Evolutionary conservation across 2,888 invertebrate genomes (phyloP), one percentile per base, ranked within the genome.

Genomic region (Xanthorhoe designata): DNA sequence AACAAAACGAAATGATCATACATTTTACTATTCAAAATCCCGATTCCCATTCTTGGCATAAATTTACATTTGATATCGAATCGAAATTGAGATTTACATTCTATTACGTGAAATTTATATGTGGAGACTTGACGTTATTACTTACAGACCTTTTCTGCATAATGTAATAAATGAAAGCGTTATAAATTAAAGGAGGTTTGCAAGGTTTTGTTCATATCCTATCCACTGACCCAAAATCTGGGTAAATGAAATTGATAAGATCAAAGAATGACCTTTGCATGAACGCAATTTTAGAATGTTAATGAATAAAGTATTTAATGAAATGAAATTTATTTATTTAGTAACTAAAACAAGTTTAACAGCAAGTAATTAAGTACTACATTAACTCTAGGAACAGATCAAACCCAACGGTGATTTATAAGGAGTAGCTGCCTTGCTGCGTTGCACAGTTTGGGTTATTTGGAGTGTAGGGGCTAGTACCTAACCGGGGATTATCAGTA

Each of bases 51-150:
- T 61, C 59, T 66, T 42, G 50, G 32, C 54, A 69, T 73, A 73
- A 68, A 66, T 69, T 66, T 61, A 53, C 63, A 70, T 66, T 65
- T 38, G 62, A 66, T 64, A 65, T 61, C 59, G 51, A 60, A 69
- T 71, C 61, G 68, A 58, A 64, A 69, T 69, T 62, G 68, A 63
- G 60, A 75, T 71, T 70, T 68, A 69, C 68, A 63, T 72, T 69
- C 66, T 61, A 66, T 70, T 72, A 61, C 38, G 51, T 54, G 64
- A 58, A 68, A 72, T 71, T 73, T 75, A 70, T 70, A 66, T 69
- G 51, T 66, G 59, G 52, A 62, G 51, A 62, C 68, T 55, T 64
- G 54, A 66, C 58, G 63, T 63, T 66, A 71, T 62, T 69, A 71
- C 66, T 69, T 71, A 68, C 64, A 64, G 57, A 66, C 64, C 62